Conservation (phyloP, 92 coral and sea anemone genomes). For the Bergia sp. region DNA sequence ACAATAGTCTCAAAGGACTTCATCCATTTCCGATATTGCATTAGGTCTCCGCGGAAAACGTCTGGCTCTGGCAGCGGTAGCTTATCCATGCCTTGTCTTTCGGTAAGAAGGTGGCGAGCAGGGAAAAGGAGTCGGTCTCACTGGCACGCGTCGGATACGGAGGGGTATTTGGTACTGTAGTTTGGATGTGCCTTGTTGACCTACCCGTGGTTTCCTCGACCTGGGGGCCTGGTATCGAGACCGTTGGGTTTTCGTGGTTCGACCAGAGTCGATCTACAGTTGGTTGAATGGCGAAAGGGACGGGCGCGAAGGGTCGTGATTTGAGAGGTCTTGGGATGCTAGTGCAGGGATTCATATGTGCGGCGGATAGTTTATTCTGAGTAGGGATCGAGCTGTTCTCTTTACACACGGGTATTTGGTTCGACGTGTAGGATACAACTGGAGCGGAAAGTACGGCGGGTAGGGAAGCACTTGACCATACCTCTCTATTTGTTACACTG, state of each 20-base stretch:
- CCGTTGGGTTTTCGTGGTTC: neutral
- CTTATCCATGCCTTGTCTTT: constrained; percentile 11
- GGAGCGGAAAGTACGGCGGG: neutral
- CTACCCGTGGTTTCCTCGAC: neutral
- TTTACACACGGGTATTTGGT: neutral
- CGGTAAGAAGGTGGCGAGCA: constrained; percentile 26
- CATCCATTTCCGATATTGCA: constrained; percentile 38
- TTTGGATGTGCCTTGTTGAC: neutral
- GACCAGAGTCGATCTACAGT: neutral
- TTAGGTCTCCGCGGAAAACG: constrained; percentile 34
- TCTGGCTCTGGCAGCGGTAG: constrained; percentile 39
- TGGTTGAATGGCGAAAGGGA: neutral
- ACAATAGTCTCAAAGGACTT: constrained; percentile 45
- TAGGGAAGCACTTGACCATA: neutral
- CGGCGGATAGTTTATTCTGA: neutral
- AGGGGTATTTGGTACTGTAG: too few species aligned
- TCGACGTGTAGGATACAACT: neutral
- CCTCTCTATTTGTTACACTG: neutral
- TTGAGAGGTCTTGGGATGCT: neutral
- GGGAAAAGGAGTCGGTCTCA: constrained; percentile 14
- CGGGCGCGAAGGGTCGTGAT: neutral
- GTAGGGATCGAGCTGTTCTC: neutral
- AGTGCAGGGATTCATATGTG: neutral
- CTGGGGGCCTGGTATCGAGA: neutral
- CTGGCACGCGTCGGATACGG: neutral